A percentile compares a stretch with the other conserved stretches of the same genome.
Conservation (phyloP, 2,888 invertebrate genomes). For the Junonia oenone region DNA sequence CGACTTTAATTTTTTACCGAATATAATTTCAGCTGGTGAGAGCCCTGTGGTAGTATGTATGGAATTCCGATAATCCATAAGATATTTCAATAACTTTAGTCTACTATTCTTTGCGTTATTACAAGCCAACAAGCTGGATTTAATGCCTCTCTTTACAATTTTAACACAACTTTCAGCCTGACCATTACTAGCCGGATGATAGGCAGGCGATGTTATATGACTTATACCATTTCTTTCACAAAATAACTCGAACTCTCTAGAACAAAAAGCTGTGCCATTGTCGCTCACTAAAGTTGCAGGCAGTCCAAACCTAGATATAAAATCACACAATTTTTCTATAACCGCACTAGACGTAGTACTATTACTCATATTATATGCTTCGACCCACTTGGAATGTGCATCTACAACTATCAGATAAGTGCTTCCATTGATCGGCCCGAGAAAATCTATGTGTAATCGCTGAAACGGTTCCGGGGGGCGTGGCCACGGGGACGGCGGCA, state of each 20-base stretch:
- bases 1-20: slow-evolving; percentile 16
- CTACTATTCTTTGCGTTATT: slow-evolving; percentile 3
- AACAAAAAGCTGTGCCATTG: slow-evolving; percentile 31
- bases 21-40: slow-evolving; percentile 26
- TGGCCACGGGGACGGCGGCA: slow-evolving; percentile 27
- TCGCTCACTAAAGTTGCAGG: slow-evolving; percentile 31
- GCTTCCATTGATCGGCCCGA: slow-evolving; percentile 21
- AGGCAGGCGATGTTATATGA: slow-evolving; percentile 31
- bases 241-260: slow-evolving; percentile 29
- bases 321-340: slow-evolving; percentile 30
- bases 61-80: slow-evolving; percentile 24
- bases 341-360: slow-evolving; percentile 20
- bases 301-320: slow-evolving; percentile 31
- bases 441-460: slow-evolving; percentile 31
- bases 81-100: slow-evolving; percentile 25
- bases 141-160: slow-evolving; percentile 31
- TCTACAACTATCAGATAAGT: slow-evolving; percentile 25
- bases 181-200: slow-evolving; percentile 33
- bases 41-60: slow-evolving; percentile 22
- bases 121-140: slow-evolving; percentile 20
- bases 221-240: slow-evolving; percentile 30
- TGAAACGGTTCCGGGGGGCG: slow-evolving; percentile 14
- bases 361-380: slow-evolving; percentile 16
- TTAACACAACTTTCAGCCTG: slow-evolving; percentile 35
- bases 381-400: slow-evolving; percentile 29